phyloP scores from a whole-genome alignment of 2,888 invertebrate genomes.

The Aplocera efformata region DNA sequence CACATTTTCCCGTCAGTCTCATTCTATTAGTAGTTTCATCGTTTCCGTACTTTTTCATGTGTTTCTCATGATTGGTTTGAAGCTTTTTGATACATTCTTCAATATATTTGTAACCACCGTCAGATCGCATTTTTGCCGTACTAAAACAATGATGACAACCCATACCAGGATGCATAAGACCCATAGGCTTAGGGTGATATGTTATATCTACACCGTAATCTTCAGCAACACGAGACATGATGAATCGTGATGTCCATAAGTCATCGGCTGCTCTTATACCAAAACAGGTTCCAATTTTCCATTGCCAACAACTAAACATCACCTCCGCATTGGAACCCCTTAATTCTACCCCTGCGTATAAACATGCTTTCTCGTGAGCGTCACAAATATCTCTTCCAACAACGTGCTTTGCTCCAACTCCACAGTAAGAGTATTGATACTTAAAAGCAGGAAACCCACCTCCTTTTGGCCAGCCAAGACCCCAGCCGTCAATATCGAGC shows the following conservation, averaged over 20 bases:
- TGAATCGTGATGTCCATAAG: slow-evolving; percentile 91
- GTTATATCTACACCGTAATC: slow-evolving; percentile 88
- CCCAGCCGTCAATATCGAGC: slow-evolving; percentile 92
- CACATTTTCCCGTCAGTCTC: slow-evolving; percentile 95
- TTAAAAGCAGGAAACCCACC: slow-evolving; percentile 94
- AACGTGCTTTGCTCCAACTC: slow-evolving; percentile 95
- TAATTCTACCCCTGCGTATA: slow-evolving; percentile 96
- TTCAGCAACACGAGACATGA: slow-evolving; percentile 91
- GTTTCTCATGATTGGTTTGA: slow-evolving; percentile 92
- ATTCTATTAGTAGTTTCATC: slow-evolving; percentile 96
- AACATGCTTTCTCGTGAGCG: slow-evolving; percentile 89
- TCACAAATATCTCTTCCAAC: slow-evolving; percentile 96
- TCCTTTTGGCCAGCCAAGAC: slow-evolving; percentile 95
- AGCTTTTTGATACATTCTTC: slow-evolving; percentile 95
- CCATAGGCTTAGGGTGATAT: slow-evolving; percentile 87
- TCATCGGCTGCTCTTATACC: slow-evolving; percentile 92
- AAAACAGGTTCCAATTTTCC: slow-evolving; percentile 93
- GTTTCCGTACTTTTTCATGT: slow-evolving; percentile 95
- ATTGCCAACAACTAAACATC: slow-evolving; percentile 96
- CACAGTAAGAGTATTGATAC: slow-evolving; percentile 94
- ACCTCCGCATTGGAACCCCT: slow-evolving; percentile 98
- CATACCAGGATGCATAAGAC: slow-evolving; percentile 91
- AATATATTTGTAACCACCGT: slow-evolving; percentile 87
- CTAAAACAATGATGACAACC: slow-evolving; percentile 96
- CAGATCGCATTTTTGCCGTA: slow-evolving; percentile 89